Evolutionary conservation across 2,888 invertebrate species (phyloP), one percentile per base, ranked within the genome.

Genomic region (Sipunculus nudus): DNA sequence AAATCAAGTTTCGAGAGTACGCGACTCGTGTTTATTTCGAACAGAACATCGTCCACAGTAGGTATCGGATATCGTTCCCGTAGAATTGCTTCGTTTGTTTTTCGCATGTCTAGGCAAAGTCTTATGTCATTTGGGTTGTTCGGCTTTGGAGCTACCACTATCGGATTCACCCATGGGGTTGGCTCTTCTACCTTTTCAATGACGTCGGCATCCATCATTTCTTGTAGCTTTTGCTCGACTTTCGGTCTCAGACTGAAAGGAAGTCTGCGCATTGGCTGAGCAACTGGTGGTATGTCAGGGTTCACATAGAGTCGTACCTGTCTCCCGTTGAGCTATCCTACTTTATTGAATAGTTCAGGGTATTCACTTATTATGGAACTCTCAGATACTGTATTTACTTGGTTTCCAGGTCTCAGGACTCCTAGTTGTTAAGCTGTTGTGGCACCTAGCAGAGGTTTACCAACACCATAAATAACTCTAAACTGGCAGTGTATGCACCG

Each of bases 111-210:
- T 68, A 19, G 8, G 68, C 53, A 19, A 70, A 66, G 1, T 53
- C 57, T 25, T n/a, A n/a, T n/a, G n/a, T n/a, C n/a, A n/a, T n/a
- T n/a, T n/a, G n/a, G n/a, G n/a, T n/a, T n/a, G n/a, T 65, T 41
- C 3, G 49, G 41, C 25, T 69, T 71, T 6, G 60, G 62, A 0
- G 62, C 61, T 1, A 60, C 29, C 8, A 71, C 59, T 4, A 68
- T 45, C 1, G 68, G 62, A 21, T 41, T 56, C 1, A 69, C 59
- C 67, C 69, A 71, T 3, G 57, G 54, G 10, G 65, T 64, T n/a
- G 62, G 65, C 3, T 39, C 47, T 8, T 58, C 21, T 0, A 64
- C 64, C 31, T 43, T 32, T 25, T 68, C 66, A 39, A 66, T 64
- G 6, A 68, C 32, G 45, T 61, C 58, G 10, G 38, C 21, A 5